Percentiles rank a stretch among this genome's conserved stretches.
Evolutionary conservation across 2,888 invertebrate species (phyloP).

Genomic region (Blastobasis lacticolella): DNA sequence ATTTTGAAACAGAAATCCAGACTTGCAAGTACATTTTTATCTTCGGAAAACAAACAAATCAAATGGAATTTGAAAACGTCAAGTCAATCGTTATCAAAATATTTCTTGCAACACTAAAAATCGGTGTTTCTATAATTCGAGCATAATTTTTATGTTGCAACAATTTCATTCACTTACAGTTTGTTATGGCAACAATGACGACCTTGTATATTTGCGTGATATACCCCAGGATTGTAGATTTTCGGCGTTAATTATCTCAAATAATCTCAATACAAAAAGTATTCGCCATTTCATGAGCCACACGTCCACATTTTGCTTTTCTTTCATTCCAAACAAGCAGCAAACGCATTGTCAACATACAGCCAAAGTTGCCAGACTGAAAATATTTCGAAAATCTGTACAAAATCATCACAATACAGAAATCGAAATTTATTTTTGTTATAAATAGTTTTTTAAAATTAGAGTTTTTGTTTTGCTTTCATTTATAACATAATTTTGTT

Average conservation of each 20-base stretch:
- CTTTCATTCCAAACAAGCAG: background rate
- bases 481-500: too few relatives aligned
- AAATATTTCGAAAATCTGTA: background rate
- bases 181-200: slow-evolving; percentile 54
- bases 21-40: too few relatives aligned
- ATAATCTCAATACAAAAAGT: background rate
- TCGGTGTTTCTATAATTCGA: slow-evolving; percentile 54
- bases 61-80: background rate
- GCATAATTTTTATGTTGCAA: slow-evolving; percentile 53
- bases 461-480: too few relatives aligned
- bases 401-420: too few relatives aligned
- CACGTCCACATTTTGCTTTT: background rate
- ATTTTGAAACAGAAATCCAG: background rate
- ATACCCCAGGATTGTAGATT: too few relatives aligned
- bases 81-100: slow-evolving; percentile 16
- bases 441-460: too few relatives aligned
- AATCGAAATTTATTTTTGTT: too few relatives aligned
- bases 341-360: slow-evolving; percentile 2
- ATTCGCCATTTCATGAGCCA: slow-evolving; percentile 2
- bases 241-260: too few relatives aligned
- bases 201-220: too few relatives aligned
- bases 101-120: slow-evolving; percentile 61
- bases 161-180: slow-evolving; percentile 47
- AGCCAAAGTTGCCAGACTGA: slow-evolving; percentile 16
- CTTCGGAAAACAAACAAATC: too few relatives aligned